Base-by-base conservation (phyloP, 1,140 invertebrate genomes). In the Helicoverpa zea region DNA sequence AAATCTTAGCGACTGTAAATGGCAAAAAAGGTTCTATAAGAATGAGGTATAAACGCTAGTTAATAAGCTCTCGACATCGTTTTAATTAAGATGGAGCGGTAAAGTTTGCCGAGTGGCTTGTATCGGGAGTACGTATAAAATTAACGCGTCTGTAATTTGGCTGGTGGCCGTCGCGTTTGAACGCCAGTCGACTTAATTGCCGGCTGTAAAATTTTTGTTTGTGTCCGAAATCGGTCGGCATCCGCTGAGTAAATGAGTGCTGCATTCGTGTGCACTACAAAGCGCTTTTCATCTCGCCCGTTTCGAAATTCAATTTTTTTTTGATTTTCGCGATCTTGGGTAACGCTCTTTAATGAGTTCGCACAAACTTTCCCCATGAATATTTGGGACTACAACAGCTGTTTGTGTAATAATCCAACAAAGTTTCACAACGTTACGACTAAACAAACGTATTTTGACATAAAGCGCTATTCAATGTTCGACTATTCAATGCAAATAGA, bases 161-260 rank as follows among this genome's bases (percentile, higher is more conserved):
- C 79, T 76, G 80, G 68, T 56, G 64, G 56, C 64, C 29, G 72
- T 73, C 66, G 56, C 74, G 66, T 79, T 81, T 74, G 66, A 79
- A 80, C 80, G 78, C 68, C 30, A 70, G 54, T 56, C 56, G 78
- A 66, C 82, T 89, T 90, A 88, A 88, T 86, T 89, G 80, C 86
- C 68, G 81, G 78, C 73, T 85, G 84, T 88, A 88, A 88, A 88
- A 91, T 86, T 79, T 83, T 86, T 89, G 85, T 90, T 90, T 85
- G 81, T 85, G 72, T 86, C 89, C 75, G 74, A 88, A 87, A 82
- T 84, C 75, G 77, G 66, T 78, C 80, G 80, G 63, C 82, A 83
- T 87, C 88, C 85, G 85, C 81, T 77, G 43, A 74, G 81, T 80
- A 88, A 86, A 87, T 85, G 77, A 84, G 81, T 52, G 79, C 81